Base-by-base conservation (phyloP, 53 echinoderm and acorn worm species). In the Patiria pectinifera region DNA sequence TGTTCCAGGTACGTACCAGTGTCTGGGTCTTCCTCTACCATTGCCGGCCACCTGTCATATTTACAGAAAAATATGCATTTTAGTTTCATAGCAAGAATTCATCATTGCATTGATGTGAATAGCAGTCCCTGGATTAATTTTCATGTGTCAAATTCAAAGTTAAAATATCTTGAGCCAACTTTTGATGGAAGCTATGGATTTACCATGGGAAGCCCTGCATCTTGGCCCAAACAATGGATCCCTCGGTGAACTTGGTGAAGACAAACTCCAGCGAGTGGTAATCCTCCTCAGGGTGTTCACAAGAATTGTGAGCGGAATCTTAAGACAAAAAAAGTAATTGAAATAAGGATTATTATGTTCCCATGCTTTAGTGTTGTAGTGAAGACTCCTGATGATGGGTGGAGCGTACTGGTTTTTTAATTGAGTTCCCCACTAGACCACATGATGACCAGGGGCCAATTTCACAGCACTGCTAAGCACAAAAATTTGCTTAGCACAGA, bases 1-100 rank as follows among this genome's bases (percentile, higher is more conserved):
- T 83, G 92, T 82, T 95, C 92, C 24, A 92, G 71, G 48, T 78
- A 96, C 14, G 91, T 58, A 44, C 83, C 97, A 62, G 91, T 84
- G 82, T 99, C 96, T 22, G 99, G 99, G 86, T 99, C 99, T 82
- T 94, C 91, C 81, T 99, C 99, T 69, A 99, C 83, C 95, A 99
- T 97, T 22, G 96, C 99, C 82, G 99, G 99, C 99, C 99, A 99
- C 96, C 96, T 96, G 92, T 35, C 22, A 47, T 14, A 15, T 11
- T 35, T 14, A 46, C 7, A 79, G 45, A 79, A 23, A 24, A 76
- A 53, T 6, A 53, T 2, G 0, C 53, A 53, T 53, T 53, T 53
- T 53, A 53, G 53, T 53, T 53, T 8, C 5, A 53, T 53, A 53
- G 53, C 53, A 53, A 5, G 8, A 53, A 53, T 53, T 8, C 53